A percentile compares a stretch with the other conserved stretches of the same genome.
phyloP scores from a whole-genome alignment of 2,113 vertebrate species.

The Misgurnus mizolepis region DNA sequence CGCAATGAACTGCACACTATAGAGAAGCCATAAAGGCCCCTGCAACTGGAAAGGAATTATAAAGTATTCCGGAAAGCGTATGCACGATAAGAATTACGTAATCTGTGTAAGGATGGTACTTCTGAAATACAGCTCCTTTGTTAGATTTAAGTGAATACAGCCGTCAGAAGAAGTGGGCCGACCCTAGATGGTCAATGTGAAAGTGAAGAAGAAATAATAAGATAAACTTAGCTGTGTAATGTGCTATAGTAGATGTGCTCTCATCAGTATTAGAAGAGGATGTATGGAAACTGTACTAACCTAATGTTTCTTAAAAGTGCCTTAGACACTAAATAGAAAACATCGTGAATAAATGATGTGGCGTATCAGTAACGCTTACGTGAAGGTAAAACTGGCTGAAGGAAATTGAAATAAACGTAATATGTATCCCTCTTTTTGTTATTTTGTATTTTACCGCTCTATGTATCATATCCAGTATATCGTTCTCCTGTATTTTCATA shows the following conservation, averaged over 20 bases:
- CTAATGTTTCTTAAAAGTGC: conserved; percentile 88
- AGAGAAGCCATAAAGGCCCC: conserved; percentile 41
- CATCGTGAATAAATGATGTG: conserved; percentile 56
- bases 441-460: conserved; percentile 79
- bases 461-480: conserved; percentile 73
- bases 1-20: conserved; percentile 56
- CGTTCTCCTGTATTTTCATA: conserved; percentile 77
- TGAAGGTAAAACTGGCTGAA: conserved; percentile 44
- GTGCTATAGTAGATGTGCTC: neutral
- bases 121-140: conserved; percentile 24
- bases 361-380: conserved; percentile 39
- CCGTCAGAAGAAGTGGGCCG: neutral
- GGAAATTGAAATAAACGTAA: conserved; percentile 42
- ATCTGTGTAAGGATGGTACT: conserved; percentile 17
- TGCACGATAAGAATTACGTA: neutral
- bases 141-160: conserved; percentile 20
- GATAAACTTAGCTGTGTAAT: neutral
- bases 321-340: conserved; percentile 93
- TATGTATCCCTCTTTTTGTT: conserved; percentile 42
- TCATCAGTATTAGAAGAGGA: conserved; percentile 39
- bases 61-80: conserved; percentile 15
- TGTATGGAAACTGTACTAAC: conserved; percentile 37
- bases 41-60: conserved; percentile 51
- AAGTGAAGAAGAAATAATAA: neutral
- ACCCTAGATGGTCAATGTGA: no score